Base-by-base conservation (phyloP, 1,140 invertebrate species). In the Hylaeus volcanicus region DNA sequence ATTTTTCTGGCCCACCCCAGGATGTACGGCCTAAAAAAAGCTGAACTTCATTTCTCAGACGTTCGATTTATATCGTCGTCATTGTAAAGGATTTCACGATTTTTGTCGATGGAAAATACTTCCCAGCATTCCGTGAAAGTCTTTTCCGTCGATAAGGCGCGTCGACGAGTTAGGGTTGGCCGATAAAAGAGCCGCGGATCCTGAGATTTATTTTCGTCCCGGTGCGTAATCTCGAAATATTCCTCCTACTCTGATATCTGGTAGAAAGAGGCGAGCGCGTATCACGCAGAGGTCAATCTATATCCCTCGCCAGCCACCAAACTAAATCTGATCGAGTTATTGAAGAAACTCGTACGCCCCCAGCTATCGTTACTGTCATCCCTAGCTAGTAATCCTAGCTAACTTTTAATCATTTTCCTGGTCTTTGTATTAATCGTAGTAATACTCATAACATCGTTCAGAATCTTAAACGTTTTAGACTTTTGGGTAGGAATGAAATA, bases 141-240 rank as follows among this genome's bases (percentile, higher is more conserved):
- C 9, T 85, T 48, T 85, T 48, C 5, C 39, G 58, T 15, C 78
- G 55, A 80, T 75, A 80, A 79, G 37, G 8, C 5, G 14, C 12
- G 58, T 8, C n/a, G 69, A 37, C 3, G 26, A 8, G 26, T 58
- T 51, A 58, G 9, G 63, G 45, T 53, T 68, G 63, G 39, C 37
- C 70, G 66, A 85, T 86, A 86, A 85, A 86, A 82, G 74, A 72
- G 63, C 51, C 74, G 26, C 60, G 74, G 78, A 73, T 81, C 68
- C 69, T 65, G 77, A 68, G 63, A 66, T 83, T 87, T 88, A 88
- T 88, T 88, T 87, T 71, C 51, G 86, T 84, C 58, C 58, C 68
- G 68, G 58, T 84, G 73, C 71, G 80, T 87, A 88, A 87, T 88
- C 86, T 79, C 73, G 45, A 87, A 88, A 85, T 79, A 85, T 79